phyloP scores from a whole-genome alignment of 2,888 invertebrate genomes.

The Eilema sororculum region DNA sequence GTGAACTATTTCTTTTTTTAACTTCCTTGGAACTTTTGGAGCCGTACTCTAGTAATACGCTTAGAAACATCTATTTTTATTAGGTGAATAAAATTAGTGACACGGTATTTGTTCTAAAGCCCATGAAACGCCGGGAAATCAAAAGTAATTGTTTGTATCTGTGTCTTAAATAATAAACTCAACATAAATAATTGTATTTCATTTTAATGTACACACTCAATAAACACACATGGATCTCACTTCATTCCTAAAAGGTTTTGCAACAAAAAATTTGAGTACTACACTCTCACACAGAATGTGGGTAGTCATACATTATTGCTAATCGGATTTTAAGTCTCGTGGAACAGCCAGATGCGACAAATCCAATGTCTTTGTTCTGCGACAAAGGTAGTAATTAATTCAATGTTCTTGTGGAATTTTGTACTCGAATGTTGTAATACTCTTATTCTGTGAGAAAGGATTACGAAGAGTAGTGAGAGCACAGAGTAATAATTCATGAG shows the following conservation, averaged over 20 bases:
- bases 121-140: too few relatives aligned
- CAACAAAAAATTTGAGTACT: neutral
- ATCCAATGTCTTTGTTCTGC: constrained; percentile 16
- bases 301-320: constrained; percentile 16
- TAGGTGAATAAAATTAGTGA: too few relatives aligned
- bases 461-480: neutral
- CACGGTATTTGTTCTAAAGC: too few relatives aligned
- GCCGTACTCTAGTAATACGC: too few relatives aligned
- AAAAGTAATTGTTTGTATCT: too few relatives aligned
- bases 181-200: neutral
- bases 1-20: too few relatives aligned
- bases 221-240: neutral
- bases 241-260: neutral
- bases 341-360: constrained; percentile 16
- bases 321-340: constrained; percentile 30
- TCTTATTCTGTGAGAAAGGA: neutral
- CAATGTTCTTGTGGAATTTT: constrained; percentile 7
- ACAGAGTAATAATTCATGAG: neutral
- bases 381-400: constrained; percentile 15
- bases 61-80: too few relatives aligned
- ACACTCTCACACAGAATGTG: constrained; percentile 13
- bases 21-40: too few relatives aligned
- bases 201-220: neutral
- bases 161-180: neutral
- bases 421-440: neutral